phyloP scores from a whole-genome alignment of 2,888 invertebrate genomes.

The Dicyrtomina minuta region DNA sequence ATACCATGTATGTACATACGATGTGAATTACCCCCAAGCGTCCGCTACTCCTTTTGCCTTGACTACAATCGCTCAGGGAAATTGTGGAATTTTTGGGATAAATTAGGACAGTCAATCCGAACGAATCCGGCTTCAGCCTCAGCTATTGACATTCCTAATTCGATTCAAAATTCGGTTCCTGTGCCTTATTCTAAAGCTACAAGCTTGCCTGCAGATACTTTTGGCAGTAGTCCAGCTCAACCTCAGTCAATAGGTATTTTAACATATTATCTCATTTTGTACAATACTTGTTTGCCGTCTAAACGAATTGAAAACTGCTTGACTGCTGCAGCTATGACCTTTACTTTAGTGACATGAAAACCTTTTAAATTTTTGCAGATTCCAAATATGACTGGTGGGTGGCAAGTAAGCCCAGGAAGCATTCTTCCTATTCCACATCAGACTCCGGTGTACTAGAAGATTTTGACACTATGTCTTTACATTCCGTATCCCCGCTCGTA shows the following conservation, averaged over 20 bases:
- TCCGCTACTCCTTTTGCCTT: constrained; percentile 68
- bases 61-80: constrained; percentile 62
- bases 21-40: constrained; percentile 66
- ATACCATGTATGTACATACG: constrained; percentile 70
- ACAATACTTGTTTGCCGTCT: neutral
- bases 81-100: constrained; percentile 72
- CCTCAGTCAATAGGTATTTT: neutral
- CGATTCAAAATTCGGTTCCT: neutral
- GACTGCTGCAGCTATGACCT: too few relatives aligned
- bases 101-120: constrained; percentile 63
- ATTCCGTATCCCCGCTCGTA: constrained; percentile 40
- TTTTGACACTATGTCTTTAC: constrained; percentile 42
- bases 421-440: constrained; percentile 13
- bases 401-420: constrained; percentile 31
- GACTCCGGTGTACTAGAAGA: constrained; percentile 31
- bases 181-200: neutral
- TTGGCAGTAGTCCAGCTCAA: constrained; percentile 9
- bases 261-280: neutral
- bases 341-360: neutral
- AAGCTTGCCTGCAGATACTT: neutral
- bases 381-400: constrained; percentile 40
- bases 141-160: neutral
- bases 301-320: too few relatives aligned
- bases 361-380: constrained; percentile 1
- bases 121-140: neutral